These are phyloP conservation scores for Daphoenositta chrysoptera DNA, from an alignment of 2,113 vertebrate genomes.

Conservation along the genomic window DNA sequence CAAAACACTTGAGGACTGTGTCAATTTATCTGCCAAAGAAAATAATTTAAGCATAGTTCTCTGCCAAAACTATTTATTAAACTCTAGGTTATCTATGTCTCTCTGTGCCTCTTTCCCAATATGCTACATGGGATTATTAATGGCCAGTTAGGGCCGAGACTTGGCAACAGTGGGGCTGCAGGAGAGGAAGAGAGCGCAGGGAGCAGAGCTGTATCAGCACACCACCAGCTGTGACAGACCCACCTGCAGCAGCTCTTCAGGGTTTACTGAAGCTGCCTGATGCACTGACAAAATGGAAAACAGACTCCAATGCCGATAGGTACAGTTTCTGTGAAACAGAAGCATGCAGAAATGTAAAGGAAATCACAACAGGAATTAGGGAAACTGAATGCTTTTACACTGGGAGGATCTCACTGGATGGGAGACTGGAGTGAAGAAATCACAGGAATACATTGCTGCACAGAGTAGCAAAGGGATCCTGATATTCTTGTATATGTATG, in stretches of 20 bases:
- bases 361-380: background rate
- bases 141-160: background rate
- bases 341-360: background rate
- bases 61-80: background rate
- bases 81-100: background rate
- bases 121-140: background rate
- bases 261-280: background rate
- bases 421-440: background rate
- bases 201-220: background rate
- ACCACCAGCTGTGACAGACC: background rate
- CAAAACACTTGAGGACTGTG: background rate
- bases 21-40: background rate
- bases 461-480: background rate
- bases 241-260: background rate
- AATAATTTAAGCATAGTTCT: background rate
- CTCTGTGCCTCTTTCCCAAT: background rate
- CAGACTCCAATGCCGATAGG: background rate
- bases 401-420: background rate
- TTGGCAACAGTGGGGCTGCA: background rate
- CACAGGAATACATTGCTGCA: background rate
- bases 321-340: background rate
- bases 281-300: background rate
- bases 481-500: accelerated
- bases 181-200: background rate
- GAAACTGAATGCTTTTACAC: background rate